Conservation (phyloP, 1,140 invertebrate genomes). For the Zaprionus davidi region DNA sequence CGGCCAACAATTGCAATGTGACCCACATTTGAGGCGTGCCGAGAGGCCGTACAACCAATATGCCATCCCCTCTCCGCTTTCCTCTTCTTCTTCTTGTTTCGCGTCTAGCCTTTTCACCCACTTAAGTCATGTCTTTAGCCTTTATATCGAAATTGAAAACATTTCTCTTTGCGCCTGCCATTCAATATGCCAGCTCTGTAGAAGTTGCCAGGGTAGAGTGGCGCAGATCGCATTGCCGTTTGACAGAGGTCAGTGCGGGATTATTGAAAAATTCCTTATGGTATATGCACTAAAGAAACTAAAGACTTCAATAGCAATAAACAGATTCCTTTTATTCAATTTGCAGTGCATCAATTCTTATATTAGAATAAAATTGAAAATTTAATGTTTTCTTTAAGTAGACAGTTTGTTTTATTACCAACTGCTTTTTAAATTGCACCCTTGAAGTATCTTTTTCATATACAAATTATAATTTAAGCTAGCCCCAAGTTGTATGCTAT, state of each 20-base stretch:
- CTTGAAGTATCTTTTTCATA: neutral
- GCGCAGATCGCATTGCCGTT: slow-evolving; percentile 33
- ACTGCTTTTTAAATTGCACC: too few relatives aligned
- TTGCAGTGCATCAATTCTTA: neutral
- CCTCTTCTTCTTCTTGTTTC: neutral
- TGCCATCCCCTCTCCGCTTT: neutral
- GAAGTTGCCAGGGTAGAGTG: slow-evolving; percentile 6
- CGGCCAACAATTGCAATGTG: slow-evolving; percentile 65
- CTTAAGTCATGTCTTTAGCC: slow-evolving; percentile 56
- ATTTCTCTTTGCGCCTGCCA: slow-evolving; percentile 30
- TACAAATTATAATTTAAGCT: neutral
- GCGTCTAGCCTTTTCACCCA: slow-evolving; percentile 6
- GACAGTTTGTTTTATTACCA: too few relatives aligned
- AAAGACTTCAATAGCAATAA: neutral
- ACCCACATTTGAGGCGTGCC: slow-evolving; percentile 76
- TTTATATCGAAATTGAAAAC: slow-evolving; percentile 77
- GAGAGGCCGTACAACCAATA: slow-evolving; percentile 31
- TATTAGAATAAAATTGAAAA: too few relatives aligned
- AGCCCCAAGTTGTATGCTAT: neutral
- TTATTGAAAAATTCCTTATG: neutral
- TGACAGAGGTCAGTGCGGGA: slow-evolving; percentile 1
- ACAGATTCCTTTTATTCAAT: neutral
- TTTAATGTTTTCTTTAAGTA: too few relatives aligned
- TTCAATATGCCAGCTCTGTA: slow-evolving; percentile 59
- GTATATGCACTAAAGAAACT: neutral